A percentile compares a stretch with the other conserved stretches of the same genome.
Conservation (phyloP, 2,888 invertebrate species). For the Aphidius colemani region DNA sequence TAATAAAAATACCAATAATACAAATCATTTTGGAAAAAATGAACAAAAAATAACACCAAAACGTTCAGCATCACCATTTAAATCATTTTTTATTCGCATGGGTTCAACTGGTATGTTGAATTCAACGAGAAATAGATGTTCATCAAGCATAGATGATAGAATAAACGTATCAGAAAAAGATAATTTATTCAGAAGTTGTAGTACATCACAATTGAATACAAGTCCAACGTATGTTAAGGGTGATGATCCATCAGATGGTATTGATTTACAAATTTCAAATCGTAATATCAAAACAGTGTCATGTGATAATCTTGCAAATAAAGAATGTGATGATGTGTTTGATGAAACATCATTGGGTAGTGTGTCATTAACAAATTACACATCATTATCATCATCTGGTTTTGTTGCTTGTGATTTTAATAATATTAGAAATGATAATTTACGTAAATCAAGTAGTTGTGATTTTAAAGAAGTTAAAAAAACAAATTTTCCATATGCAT, state of each 20-base stretch:
- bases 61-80: constrained; percentile 70
- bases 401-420: constrained; percentile 51
- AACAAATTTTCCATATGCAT: constrained; percentile 77
- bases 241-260: constrained; percentile 80
- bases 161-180: constrained; percentile 61
- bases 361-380: too few species aligned
- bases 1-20: constrained; percentile 33
- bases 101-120: constrained; percentile 79
- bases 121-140: constrained; percentile 59
- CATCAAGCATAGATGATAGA: constrained; percentile 60
- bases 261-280: constrained; percentile 65
- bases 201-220: constrained; percentile 76
- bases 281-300: constrained; percentile 55
- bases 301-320: constrained; percentile 52
- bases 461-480: constrained; percentile 62
- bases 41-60: constrained; percentile 32
- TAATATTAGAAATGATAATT: constrained; percentile 42
- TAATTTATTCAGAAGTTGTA: constrained; percentile 74
- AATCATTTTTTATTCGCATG: constrained; percentile 76
- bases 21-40: constrained; percentile 36
- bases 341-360: constrained; percentile 31
- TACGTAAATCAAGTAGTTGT: constrained; percentile 54
- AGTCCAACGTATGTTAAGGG: constrained; percentile 70
- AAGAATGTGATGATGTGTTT: constrained; percentile 40
- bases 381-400: constrained; percentile 23